These are phyloP conservation scores for Melanotus villosus DNA, from an alignment of 2,888 invertebrate genomes.

Conservation along the genomic window DNA sequence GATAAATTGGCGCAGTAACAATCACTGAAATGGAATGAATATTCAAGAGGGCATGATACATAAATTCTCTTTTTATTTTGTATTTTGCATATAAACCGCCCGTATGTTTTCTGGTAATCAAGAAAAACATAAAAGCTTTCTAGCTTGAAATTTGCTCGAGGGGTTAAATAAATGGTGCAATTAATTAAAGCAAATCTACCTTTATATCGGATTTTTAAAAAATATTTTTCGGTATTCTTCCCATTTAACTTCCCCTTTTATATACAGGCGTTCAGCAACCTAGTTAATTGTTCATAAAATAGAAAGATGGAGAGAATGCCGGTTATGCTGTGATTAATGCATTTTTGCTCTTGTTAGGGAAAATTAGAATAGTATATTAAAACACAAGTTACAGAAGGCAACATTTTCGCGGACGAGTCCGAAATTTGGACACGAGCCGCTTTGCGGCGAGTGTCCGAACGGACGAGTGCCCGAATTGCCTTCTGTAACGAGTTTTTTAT, in stretches of 20 bases:
- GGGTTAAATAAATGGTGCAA: constrained; percentile 23
- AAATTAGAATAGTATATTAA: no score
- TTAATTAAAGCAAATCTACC: constrained; percentile 31
- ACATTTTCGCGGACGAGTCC: no score
- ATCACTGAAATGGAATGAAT: constrained; percentile 23
- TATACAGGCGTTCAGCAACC: neutral
- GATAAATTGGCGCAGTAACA: constrained; percentile 9
- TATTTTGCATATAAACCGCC: constrained; percentile 10
- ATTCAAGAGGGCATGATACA: constrained; percentile 19
- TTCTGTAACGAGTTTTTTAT: no score
- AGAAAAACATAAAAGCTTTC: constrained; percentile 22
- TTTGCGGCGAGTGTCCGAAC: no score
- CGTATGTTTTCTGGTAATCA: constrained; percentile 22
- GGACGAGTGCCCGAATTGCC: no score
- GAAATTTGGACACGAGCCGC: no score
- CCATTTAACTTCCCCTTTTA: neutral
- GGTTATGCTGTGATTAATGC: neutral
- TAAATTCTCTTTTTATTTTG: constrained; percentile 24
- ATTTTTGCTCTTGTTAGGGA: no score
- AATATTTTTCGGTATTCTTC: constrained; percentile 11
- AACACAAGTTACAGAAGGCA: no score
- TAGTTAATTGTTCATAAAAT: no score
- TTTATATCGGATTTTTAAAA: constrained; percentile 11
- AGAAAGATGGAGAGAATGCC: no score
- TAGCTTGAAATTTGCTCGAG: constrained; percentile 10